A percentile compares a stretch with the other conserved stretches of the same genome.
phyloP scores from a whole-genome alignment of 2,797 vertebrate species.

The Halcyon smyrnensis region DNA sequence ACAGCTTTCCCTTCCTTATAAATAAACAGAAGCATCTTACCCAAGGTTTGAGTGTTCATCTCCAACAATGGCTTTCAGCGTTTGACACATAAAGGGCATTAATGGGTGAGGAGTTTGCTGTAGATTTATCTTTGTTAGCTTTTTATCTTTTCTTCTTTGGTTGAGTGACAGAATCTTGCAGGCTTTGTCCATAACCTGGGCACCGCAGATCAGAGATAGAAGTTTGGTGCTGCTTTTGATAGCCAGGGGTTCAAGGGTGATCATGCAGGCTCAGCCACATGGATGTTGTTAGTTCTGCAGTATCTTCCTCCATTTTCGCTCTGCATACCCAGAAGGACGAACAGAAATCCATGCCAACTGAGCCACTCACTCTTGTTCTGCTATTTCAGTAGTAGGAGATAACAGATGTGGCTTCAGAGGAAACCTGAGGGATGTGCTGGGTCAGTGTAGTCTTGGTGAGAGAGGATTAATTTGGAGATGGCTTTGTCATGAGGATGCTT shows the following conservation, averaged over 20 bases:
- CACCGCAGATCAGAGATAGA: background rate
- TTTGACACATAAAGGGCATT: background rate
- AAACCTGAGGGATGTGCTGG: conserved; percentile 20
- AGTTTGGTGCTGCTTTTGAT: background rate
- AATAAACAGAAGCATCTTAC: background rate
- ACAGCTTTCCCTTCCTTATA: background rate
- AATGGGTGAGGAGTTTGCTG: background rate
- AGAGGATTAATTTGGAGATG: conserved; percentile 39
- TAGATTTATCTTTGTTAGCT: background rate
- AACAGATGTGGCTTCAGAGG: conserved; percentile 40
- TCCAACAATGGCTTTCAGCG: background rate
- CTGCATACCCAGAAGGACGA: background rate
- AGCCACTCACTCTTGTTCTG: background rate
- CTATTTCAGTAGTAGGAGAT: conserved; percentile 32
- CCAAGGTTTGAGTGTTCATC: background rate
- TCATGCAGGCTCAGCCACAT: background rate
- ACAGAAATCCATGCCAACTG: background rate
- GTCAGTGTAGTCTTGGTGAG: background rate
- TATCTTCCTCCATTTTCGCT: background rate
- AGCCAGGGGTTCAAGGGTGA: background rate
- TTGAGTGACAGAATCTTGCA: background rate
- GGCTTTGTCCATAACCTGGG: background rate
- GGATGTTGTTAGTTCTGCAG: background rate
- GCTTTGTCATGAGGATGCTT: conserved; percentile 45
- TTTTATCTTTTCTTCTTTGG: background rate